Base-by-base conservation (phyloP, 1,140 invertebrate species). In the Latrodectus geometricus region DNA sequence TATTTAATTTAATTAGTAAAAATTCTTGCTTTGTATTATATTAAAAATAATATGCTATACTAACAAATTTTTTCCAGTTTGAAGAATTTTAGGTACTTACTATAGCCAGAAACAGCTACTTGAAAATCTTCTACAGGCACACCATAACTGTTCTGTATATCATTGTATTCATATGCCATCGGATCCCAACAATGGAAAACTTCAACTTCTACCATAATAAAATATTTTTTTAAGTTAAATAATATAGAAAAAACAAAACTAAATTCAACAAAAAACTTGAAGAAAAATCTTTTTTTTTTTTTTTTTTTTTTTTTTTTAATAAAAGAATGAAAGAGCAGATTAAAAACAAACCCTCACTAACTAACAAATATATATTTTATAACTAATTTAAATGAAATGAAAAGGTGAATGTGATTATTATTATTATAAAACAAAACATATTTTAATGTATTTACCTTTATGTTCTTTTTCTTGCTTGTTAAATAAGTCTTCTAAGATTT, bases 51-150 rank as follows among this genome's bases (percentile, higher is more conserved):
- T 35, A 5, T 35, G 1, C 5, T 35, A 35, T 35, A 35, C 35
- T 5, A 3, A 35, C 5, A 35, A 35, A 5, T 35, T 35, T 35
- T 5, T 35, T 35, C 35, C 5, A 35, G 35, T 35, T 35, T 35
- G 1, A 35, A 35, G 35, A 54, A 56, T 65, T 50, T 20, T 17
- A 69, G 17, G 11, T 68, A 81, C 90, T 90, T 89, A 91, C 91
- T 90, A 81, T 90, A 89, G 66, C 90, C 90, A n/a, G 89, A 81
- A 0, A 89, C 84, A 17, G 90, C 90, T 14, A 91, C 89, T 14
- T 89, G 89, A 52, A 89, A 79, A 88, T 91, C 90, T 89, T 90
- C 90, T 20, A 89, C 70, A 86, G 91, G 89, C 14, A 91, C 87
- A 15, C 89, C 89, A 87, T 91, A 91, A 49, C 89, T 90, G 88